Evolutionary conservation across 1,140 invertebrate genomes (phyloP), one percentile per base, ranked within the genome.

Genomic region (Cotesia typhae): DNA sequence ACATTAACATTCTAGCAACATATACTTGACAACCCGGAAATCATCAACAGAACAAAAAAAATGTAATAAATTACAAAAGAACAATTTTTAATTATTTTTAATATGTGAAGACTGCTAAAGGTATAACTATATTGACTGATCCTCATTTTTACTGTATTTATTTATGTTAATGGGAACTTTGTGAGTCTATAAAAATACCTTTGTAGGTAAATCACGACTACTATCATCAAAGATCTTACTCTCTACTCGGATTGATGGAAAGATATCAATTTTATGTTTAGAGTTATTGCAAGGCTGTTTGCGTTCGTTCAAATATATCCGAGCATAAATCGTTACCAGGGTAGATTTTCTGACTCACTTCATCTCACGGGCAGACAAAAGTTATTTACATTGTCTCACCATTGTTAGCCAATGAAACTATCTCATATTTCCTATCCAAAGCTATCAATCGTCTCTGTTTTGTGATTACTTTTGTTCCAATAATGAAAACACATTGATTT

Each of bases 281-380:
- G 74, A 78, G 76, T 81, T 78, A 79, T 79, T 80, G 78, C 79
- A 72, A 74, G 72, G 76, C 74, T 79, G 77, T 79, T 80, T 75
- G 79, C 72, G 71, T 70, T 77, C 70, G 76, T 78, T 74, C 77
- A 75, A 77, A 80, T 79, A 79, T 78, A 81, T 77, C 66, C 65
- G 72, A 38, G 60, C 61, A 80, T 79, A 81, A 81, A 81, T 80
- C 75, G 72, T 51, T 71, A 53, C 65, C 20, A 28, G 14, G 59
- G 68, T 64, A 66, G 2, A 37, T 35, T 57, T 36, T 63, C 51
- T 28, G 5, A 28, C 59, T 60, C 36, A 60, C 41, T 63, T 14
- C 41, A 63, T 61, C 14, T 51, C 41, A 5, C n/a, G 35, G 14
- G 61, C 38, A n/a, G 36, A 64, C 9, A 47, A 47, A 38, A 28